Evolutionary conservation across 2,888 invertebrate species (phyloP), one percentile per base, ranked within the genome.

Genomic region (Drosophila tanythrix): DNA sequence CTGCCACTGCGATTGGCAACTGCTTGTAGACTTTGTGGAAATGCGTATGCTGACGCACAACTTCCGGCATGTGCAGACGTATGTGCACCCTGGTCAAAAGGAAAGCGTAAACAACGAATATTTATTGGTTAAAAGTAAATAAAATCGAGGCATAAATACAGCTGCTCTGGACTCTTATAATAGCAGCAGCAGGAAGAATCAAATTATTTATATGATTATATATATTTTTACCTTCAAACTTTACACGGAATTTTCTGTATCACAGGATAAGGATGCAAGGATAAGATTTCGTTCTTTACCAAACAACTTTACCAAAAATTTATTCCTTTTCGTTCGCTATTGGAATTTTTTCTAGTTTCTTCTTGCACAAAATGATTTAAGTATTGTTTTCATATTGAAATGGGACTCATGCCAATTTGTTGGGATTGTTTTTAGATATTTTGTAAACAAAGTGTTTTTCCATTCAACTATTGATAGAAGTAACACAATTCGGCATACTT

Each of bases 11-110:
- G 40, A 73, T 46, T 52, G 77, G 78, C 51, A 76, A 56, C n/a
- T 79, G 76, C 25, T 80, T 83, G 70, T 84, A 86, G 55, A 83
- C 79, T 65, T 90, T 91, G 67, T 90, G 89, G 46, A 79, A 74
- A 61, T 89, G 90, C 57, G 89, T 84, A n/a, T 88, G 82, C 72
- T 90, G 71, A 35, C 90, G 82, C 70, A 84, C 82, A 56, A 86
- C 66, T 50, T 91, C 89, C 62, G 90, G 90, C 91, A 92, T 90
- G 60, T 91, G 91, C 27, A 92, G 79, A 40, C 92, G 91, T 50
- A 92, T 92, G 73, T 92, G 91, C 3, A 92, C 91, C 63, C 91
- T 92, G 66, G 0, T 50, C 33, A 27, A 50, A n/a, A 13, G 38
- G 40, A 35, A 29, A 51, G 3, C 25, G 18, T 46, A 4, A 46